These are phyloP conservation scores for Podarcis muralis DNA, from an alignment of 2,113 vertebrate genomes.

Conservation along the genomic window DNA sequence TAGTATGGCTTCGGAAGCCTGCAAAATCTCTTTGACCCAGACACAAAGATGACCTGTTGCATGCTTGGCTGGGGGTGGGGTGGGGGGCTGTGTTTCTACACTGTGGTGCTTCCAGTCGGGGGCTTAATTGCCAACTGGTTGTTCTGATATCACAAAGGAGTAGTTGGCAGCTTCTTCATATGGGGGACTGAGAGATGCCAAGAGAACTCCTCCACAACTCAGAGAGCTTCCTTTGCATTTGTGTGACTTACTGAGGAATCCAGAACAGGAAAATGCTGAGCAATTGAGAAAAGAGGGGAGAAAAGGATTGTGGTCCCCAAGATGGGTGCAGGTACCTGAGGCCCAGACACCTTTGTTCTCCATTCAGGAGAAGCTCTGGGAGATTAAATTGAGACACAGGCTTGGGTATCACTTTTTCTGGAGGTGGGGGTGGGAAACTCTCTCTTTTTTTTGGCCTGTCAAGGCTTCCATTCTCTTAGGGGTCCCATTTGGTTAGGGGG, in stretches of 20 bases:
- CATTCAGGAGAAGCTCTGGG: neutral
- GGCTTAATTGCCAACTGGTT: no score
- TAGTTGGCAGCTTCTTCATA: neutral
- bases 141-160: no score
- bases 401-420: neutral
- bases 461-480: no score
- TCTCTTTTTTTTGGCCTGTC: no score
- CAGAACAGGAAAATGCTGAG: neutral
- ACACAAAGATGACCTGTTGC: no score
- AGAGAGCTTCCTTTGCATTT: neutral
- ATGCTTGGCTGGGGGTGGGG: no score
- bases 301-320: neutral
- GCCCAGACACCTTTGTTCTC: neutral
- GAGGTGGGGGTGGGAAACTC: no score
- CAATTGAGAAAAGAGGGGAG: neutral
- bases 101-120: no score
- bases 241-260: neutral
- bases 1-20: neutral
- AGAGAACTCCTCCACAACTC: neutral
- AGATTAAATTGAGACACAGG: neutral
- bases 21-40: neutral
- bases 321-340: neutral
- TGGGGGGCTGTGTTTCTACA: no score
- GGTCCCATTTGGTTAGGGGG: no score
- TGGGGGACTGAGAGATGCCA: neutral